These are phyloP conservation scores for Octopus sinensis DNA, from an alignment of 1,140 invertebrate species.

Conservation along the genomic window DNA sequence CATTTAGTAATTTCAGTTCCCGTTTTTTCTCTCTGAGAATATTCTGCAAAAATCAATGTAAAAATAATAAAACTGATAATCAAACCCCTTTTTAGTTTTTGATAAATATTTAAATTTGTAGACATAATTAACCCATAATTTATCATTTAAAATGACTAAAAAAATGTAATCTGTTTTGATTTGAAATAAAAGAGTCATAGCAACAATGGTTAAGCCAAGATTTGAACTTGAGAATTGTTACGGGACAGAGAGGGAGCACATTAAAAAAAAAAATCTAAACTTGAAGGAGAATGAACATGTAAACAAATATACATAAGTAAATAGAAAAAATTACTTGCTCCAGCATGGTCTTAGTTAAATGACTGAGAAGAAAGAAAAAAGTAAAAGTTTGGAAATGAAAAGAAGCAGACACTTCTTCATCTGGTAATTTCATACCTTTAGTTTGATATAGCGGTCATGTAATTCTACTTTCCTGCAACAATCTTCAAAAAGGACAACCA, in stretches of 20 bases:
- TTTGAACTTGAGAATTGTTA: no score
- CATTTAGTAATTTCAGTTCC: slow-evolving; percentile 78
- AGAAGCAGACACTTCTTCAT: background rate
- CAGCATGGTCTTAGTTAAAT: no score
- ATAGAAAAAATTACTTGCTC: background rate
- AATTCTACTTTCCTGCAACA: slow-evolving; percentile 78
- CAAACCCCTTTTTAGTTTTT: background rate
- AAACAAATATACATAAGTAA: slow-evolving; percentile 21
- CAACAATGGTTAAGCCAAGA: no score
- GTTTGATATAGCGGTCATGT: slow-evolving; percentile 40
- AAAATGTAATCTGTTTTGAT: slow-evolving; percentile 69
- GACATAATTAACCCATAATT: no score
- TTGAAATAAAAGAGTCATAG: slow-evolving; percentile 56
- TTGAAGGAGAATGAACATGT: slow-evolving; percentile 55
- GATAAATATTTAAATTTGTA: no score
- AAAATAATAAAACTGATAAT: background rate
- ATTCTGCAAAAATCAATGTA: slow-evolving; percentile 52
- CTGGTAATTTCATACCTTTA: slow-evolving; percentile 32
- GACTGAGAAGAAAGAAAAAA: no score
- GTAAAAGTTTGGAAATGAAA: no score
- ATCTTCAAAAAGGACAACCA: slow-evolving; percentile 92
- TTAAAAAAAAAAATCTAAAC: slow-evolving; percentile 58
- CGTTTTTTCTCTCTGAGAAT: slow-evolving; percentile 80
- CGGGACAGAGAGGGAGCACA: no score
- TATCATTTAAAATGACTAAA: background rate